Percentiles rank a stretch among this genome's conserved stretches.
phyloP scores from a whole-genome alignment of 92 coral and sea anemone species.

The Scolanthus callimorphus region DNA sequence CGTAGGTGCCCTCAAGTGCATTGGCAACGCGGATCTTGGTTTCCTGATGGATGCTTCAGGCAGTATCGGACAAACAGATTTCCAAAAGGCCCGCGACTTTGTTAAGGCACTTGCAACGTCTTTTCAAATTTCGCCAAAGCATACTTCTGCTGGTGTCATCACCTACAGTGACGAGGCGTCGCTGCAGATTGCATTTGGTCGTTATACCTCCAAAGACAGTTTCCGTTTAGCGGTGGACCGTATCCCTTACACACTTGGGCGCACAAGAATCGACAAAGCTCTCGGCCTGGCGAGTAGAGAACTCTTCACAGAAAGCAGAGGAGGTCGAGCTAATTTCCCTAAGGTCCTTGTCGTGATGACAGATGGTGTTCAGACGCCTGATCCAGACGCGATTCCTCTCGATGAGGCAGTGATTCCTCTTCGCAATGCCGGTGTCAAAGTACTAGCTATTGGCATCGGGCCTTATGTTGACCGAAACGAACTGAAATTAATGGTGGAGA shows the following conservation, averaged over 20 bases:
- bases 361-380: slow-evolving; percentile 72
- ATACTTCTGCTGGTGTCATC: slow-evolving; percentile 56
- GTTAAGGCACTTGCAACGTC: slow-evolving; percentile 63
- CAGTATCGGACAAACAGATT: slow-evolving; percentile 66
- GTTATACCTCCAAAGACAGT: slow-evolving; percentile 7
- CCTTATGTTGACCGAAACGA: slow-evolving; percentile 42
- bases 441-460: slow-evolving; percentile 70
- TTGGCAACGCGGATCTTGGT: slow-evolving; percentile 60
- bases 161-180: slow-evolving; percentile 61
- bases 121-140: slow-evolving; percentile 48
- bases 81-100: slow-evolving; percentile 66
- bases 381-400: slow-evolving; percentile 49
- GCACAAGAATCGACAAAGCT: slow-evolving; percentile 37
- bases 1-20: slow-evolving; percentile 14
- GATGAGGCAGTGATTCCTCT: slow-evolving; percentile 60
- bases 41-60: slow-evolving; percentile 86
- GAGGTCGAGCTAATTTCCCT: slow-evolving; percentile 51
- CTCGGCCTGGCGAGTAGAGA: slow-evolving; percentile 15
- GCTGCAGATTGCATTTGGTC: slow-evolving; percentile 24
- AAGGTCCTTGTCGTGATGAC: slow-evolving; percentile 64
- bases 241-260: slow-evolving; percentile 31
- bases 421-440: slow-evolving; percentile 43
- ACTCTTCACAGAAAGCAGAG: slow-evolving; percentile 57
- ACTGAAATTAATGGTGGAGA: slow-evolving; percentile 62
- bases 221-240: slow-evolving; percentile 20